Evolutionary conservation across 2,888 invertebrate species (phyloP).

Genomic region (Sepioteuthis lessoniana): DNA sequence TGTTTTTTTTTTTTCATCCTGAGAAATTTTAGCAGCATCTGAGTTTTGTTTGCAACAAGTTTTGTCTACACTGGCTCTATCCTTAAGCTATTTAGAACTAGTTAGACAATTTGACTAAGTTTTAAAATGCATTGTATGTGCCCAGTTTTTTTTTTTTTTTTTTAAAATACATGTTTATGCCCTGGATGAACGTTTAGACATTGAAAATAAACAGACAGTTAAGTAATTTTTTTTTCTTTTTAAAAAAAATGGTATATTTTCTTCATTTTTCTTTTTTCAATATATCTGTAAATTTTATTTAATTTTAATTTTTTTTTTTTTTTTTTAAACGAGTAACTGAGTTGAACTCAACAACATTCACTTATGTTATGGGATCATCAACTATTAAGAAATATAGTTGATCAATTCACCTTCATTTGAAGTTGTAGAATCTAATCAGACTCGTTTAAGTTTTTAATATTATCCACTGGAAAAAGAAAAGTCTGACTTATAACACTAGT

Average conservation of each 20-base stretch:
- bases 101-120: conserved; percentile 45
- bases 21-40: conserved; percentile 46
- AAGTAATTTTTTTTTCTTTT: conserved; percentile 24
- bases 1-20: conserved; percentile 35
- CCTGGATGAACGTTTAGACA: conserved; percentile 1
- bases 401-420: conserved; percentile 35
- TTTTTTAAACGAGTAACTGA: conserved; percentile 43
- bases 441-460: conserved; percentile 12
- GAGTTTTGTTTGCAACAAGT: conserved; percentile 38
- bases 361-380: conserved; percentile 36
- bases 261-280: neutral
- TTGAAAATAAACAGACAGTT: conserved; percentile 42
- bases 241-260: no score
- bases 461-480: conserved; percentile 45
- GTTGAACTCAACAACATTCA: conserved; percentile 43
- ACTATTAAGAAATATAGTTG: conserved; percentile 24
- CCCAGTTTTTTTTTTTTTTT: neutral
- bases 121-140: conserved; percentile 48
- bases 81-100: conserved; percentile 49
- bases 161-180: neutral
- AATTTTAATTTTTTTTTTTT: conserved; percentile 36
- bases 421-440: conserved; percentile 44
- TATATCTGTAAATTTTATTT: neutral
- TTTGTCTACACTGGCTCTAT: conserved; percentile 42
- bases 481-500: conserved; percentile 43